phyloP scores from a whole-genome alignment of 2,797 vertebrate genomes.

The Sebastes goodei region DNA sequence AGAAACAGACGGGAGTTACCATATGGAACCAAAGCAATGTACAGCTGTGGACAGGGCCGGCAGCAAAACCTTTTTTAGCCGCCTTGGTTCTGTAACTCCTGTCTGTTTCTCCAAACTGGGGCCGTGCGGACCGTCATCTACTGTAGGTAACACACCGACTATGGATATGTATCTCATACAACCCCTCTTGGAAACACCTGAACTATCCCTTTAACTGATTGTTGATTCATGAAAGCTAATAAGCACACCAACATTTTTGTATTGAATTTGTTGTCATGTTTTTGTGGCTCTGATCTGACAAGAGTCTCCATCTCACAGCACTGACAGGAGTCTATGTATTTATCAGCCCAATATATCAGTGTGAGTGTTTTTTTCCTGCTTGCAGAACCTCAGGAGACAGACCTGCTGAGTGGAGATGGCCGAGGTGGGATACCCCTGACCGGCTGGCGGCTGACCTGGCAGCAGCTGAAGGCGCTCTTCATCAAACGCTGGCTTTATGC shows the following conservation, averaged over 20 bases:
- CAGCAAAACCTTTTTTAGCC: not conserved
- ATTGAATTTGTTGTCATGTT: not conserved
- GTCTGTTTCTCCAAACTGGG: too few relatives aligned
- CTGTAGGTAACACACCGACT: too few relatives aligned
- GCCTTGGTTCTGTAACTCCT: too few relatives aligned
- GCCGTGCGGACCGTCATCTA: too few relatives aligned
- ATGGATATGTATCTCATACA: too few relatives aligned
- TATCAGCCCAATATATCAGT: not conserved
- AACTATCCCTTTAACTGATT: not conserved
- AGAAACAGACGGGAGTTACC: not conserved
- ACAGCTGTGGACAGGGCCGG: not conserved
- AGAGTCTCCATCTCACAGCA: not conserved
- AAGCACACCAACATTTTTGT: not conserved
- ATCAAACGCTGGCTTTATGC: conserved; percentile 89
- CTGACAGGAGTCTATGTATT: not conserved
- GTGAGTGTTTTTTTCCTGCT: not conserved
- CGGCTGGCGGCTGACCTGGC: conserved; percentile 83
- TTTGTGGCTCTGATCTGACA: not conserved
- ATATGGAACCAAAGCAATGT: not conserved
- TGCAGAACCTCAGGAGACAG: conserved; percentile 81
- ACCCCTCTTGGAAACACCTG: too few relatives aligned
- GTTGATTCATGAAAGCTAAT: not conserved
- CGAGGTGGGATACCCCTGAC: conserved; percentile 49
- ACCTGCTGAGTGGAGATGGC: conserved; percentile 74
- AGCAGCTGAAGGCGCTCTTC: conserved; percentile 90